Conservation (phyloP, 2,888 invertebrate genomes). For the Chrysina gloriosa region DNA sequence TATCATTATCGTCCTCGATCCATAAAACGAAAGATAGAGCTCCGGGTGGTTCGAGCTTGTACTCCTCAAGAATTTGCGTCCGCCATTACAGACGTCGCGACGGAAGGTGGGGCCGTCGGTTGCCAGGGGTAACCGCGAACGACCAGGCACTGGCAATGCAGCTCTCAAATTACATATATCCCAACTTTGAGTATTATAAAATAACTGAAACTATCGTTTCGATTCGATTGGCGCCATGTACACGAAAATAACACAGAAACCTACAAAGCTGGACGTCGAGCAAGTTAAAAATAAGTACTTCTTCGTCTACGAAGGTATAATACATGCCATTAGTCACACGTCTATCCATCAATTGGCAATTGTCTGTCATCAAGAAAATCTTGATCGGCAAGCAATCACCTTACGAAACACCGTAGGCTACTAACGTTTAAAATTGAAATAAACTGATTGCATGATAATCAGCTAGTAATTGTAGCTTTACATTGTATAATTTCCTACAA, state of each 20-base stretch:
- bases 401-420: neutral
- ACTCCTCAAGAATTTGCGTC: slow-evolving; percentile 47
- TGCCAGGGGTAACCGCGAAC: slow-evolving; percentile 53
- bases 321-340: neutral
- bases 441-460: neutral
- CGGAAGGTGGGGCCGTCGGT: slow-evolving; percentile 52
- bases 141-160: slow-evolving; percentile 46
- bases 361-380: neutral
- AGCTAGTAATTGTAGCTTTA: neutral
- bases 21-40: slow-evolving; percentile 29
- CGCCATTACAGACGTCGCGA: slow-evolving; percentile 54
- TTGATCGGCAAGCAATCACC: neutral
- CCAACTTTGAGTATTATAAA: slow-evolving; percentile 26
- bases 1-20: slow-evolving; percentile 32
- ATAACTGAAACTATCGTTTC: slow-evolving; percentile 22
- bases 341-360: neutral
- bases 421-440: neutral
- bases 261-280: neutral
- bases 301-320: neutral
- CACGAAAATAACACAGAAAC: slow-evolving; percentile 9
- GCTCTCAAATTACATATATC: slow-evolving; percentile 37
- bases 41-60: neutral
- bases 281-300: slow-evolving; percentile 5
- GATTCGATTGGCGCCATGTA: slow-evolving; percentile 20
- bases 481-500: neutral